Evolutionary conservation across 2,888 invertebrate genomes (phyloP).

Genomic region (Agrilus biguttatus): DNA sequence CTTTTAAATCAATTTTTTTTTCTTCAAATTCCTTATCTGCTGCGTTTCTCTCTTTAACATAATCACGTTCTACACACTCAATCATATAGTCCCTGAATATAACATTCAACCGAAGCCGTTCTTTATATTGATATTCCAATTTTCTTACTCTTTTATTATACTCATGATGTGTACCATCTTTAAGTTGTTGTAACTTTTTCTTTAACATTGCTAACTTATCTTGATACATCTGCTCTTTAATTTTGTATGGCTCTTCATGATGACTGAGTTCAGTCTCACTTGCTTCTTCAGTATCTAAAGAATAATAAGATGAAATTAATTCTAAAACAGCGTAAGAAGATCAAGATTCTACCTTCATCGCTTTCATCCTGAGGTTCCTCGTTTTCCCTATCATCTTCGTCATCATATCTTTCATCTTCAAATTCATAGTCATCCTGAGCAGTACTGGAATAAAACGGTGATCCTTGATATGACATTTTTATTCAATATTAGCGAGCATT

Average conservation of each 20-base stretch:
- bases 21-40: conserved; percentile 90
- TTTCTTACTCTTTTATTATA: conserved; percentile 68
- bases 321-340: conserved; percentile 4
- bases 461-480: conserved; percentile 50
- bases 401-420: conserved; percentile 58
- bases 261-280: conserved; percentile 87
- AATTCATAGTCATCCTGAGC: conserved; percentile 56
- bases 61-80: conserved; percentile 80
- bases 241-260: conserved; percentile 66
- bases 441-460: conserved; percentile 48
- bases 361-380: conserved; percentile 44
- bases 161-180: conserved; percentile 76
- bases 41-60: conserved; percentile 72
- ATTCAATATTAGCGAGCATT: too few relatives aligned
- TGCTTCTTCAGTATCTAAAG: conserved; percentile 86
- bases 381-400: conserved; percentile 53
- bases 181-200: conserved; percentile 77
- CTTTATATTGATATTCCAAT: conserved; percentile 68
- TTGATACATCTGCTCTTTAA: conserved; percentile 82
- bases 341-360: conserved; percentile 36
- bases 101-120: conserved; percentile 62
- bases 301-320: conserved; percentile 7
- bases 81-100: conserved; percentile 68
- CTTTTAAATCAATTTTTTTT: conserved; percentile 80
- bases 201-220: conserved; percentile 81